A percentile compares a stretch with the other conserved stretches of the same genome.
Conservation (phyloP, 2,888 invertebrate genomes). For the Synergus japonicus region DNA sequence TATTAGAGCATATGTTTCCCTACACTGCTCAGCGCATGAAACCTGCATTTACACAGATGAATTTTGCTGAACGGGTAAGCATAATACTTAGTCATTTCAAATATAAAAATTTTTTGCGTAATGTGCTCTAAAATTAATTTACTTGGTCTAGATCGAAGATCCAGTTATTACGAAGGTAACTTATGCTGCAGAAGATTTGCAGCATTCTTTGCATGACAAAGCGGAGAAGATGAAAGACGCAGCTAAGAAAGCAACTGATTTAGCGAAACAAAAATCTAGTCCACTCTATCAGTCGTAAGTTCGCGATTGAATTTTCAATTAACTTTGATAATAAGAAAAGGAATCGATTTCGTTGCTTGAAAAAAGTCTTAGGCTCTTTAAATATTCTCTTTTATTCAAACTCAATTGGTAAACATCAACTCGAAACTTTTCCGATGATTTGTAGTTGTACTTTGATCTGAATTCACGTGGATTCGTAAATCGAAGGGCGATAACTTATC, state of each 20-base stretch:
- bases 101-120: not conserved
- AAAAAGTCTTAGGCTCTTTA: not conserved
- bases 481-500: not conserved
- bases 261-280: slow-evolving; percentile 83
- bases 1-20: slow-evolving; percentile 87
- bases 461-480: not conserved
- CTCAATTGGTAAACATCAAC: not conserved
- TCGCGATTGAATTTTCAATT: not conserved
- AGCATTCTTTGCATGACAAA: slow-evolving; percentile 73
- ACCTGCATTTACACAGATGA: slow-evolving; percentile 69
- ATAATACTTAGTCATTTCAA: not conserved
- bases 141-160: slow-evolving; percentile 64
- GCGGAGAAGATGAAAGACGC: slow-evolving; percentile 86
- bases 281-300: slow-evolving; percentile 74
- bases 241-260: slow-evolving; percentile 89
- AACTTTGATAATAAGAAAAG: not conserved
- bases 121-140: not conserved
- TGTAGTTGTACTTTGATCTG: slow-evolving; percentile 13
- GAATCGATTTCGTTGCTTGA: not conserved
- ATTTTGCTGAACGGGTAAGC: slow-evolving; percentile 53
- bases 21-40: slow-evolving; percentile 74
- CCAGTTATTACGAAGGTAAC: slow-evolving; percentile 64
- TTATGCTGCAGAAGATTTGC: slow-evolving; percentile 72
- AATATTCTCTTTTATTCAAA: not conserved
- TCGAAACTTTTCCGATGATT: not conserved